phyloP scores from a whole-genome alignment of 2,888 invertebrate species.

The Trichogramma evanescens region DNA sequence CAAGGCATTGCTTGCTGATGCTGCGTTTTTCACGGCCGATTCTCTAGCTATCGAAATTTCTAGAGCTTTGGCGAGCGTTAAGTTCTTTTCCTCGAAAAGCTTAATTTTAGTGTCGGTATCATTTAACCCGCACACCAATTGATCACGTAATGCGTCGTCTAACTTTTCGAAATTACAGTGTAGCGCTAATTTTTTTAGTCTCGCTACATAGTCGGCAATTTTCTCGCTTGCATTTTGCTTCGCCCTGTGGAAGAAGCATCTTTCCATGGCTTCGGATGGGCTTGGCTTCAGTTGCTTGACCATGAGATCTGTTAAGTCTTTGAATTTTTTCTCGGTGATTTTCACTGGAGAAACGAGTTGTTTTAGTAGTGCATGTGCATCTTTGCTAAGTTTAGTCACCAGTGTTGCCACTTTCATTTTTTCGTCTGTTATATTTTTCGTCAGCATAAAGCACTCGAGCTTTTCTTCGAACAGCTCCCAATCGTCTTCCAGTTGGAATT shows the following conservation, averaged over 20 bases:
- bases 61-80: no score
- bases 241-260: conserved; percentile 10
- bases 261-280: conserved; percentile 18
- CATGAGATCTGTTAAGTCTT: conserved; percentile 18
- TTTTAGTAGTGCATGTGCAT: conserved; percentile 9
- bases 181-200: no score
- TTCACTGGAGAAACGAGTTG: conserved; percentile 20
- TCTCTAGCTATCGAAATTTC: no score
- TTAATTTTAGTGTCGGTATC: no score
- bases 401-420: conserved; percentile 17
- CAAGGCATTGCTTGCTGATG: no score
- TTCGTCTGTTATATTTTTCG: conserved; percentile 14
- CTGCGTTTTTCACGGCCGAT: no score
- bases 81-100: no score
- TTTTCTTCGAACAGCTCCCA: conserved; percentile 18
- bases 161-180: no score
- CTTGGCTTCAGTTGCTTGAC: conserved; percentile 19
- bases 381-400: conserved; percentile 13
- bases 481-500: conserved; percentile 8
- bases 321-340: conserved; percentile 15
- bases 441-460: conserved; percentile 22
- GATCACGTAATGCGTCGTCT: no score
- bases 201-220: neutral
- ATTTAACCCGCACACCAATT: no score
- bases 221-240: neutral